Conservation (phyloP, 2,797 vertebrate species). For the Salmo trutta region DNA sequence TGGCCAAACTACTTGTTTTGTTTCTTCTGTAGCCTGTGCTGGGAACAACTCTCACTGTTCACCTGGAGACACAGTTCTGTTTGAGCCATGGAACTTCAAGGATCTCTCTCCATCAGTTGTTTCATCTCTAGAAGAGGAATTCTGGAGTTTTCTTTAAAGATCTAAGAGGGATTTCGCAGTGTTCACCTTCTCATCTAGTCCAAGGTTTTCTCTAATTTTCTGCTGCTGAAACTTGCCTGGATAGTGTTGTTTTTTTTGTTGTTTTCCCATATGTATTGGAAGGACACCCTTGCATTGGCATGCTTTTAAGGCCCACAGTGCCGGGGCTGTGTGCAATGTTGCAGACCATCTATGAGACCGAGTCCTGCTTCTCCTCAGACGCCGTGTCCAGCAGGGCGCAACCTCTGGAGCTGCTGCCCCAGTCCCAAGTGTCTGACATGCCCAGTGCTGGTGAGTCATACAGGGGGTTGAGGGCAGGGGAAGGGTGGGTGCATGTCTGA, state of each 20-base stretch:
- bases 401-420: conserved; percentile 85
- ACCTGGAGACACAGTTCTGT: background rate
- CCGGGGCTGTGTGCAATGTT: conserved; percentile 89
- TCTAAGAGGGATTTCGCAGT: background rate
- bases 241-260: background rate
- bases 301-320: conserved; percentile 88
- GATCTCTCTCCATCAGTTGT: background rate
- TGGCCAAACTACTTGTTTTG: background rate
- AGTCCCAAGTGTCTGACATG: conserved; percentile 75
- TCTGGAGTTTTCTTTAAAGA: conserved; percentile 8
- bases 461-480: conserved; percentile 31
- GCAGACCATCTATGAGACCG: conserved; percentile 94
- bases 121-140: background rate
- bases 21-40: background rate
- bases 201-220: conserved; percentile 6
- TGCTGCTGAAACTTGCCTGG: background rate
- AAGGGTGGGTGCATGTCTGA: background rate
- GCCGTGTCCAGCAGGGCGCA: conserved; percentile 81
- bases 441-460: conserved; percentile 85
- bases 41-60: background rate
- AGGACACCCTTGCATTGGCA: conserved; percentile 69
- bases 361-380: conserved; percentile 88
- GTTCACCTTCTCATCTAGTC: background rate
- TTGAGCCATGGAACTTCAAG: conserved; percentile 2
- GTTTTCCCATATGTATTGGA: conserved; percentile 22